Conservation (phyloP, 2,797 vertebrate genomes). For the Erpetoichthys calabaricus region DNA sequence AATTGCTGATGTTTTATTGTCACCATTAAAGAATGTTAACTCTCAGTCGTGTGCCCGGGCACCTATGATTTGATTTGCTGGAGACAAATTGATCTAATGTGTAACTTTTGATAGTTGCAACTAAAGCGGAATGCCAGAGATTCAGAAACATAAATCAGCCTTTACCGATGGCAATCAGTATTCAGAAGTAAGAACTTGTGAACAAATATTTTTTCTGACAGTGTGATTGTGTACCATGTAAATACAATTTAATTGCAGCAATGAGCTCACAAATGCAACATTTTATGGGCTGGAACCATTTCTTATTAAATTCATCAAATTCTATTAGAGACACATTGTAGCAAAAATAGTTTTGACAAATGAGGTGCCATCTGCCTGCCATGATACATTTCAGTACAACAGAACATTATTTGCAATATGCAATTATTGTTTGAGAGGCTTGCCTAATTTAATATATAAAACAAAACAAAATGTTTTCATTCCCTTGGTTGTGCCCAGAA, state of each 20-base stretch:
- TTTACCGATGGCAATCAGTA: background rate
- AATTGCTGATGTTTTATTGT: no score
- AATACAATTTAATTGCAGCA: background rate
- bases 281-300: background rate
- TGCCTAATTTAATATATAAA: background rate
- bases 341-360: background rate
- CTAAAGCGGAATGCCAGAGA: background rate
- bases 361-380: constrained; percentile 1
- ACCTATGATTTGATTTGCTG: no score
- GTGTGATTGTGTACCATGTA: background rate
- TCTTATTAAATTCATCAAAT: background rate
- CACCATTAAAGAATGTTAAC: no score
- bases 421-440: background rate
- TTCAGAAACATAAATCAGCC: background rate
- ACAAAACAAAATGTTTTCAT: background rate
- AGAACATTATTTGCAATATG: background rate
- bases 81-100: no score
- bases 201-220: background rate
- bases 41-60: no score
- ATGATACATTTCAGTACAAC: constrained; percentile 1
- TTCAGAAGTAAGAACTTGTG: background rate
- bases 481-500: background rate
- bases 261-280: background rate
- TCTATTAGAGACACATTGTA: background rate
- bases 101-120: no score